Evolutionary conservation across 2,113 vertebrate genomes (phyloP).

Genomic region (Origma solitaria): DNA sequence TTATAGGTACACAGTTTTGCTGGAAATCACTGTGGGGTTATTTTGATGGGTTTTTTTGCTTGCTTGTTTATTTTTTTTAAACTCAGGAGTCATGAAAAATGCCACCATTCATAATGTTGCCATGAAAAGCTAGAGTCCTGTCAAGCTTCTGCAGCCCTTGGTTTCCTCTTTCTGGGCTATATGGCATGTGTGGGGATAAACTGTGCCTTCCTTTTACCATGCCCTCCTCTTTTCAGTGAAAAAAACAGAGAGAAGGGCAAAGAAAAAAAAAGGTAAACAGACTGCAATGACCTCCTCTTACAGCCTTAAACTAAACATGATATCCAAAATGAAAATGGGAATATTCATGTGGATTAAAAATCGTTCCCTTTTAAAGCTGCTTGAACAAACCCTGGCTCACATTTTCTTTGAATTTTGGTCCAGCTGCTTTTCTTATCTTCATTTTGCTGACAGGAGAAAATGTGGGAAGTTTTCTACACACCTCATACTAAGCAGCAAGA

Average conservation of each 20-base stretch:
- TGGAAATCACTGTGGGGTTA: background rate
- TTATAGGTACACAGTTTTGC: background rate
- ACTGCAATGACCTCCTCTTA: background rate
- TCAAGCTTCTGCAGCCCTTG: background rate
- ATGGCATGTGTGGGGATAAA: fast-evolving
- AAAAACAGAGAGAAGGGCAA: background rate
- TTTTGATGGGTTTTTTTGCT: background rate
- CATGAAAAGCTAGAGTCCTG: background rate
- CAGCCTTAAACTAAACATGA: background rate
- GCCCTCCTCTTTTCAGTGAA: background rate
- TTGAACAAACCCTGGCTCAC: background rate
- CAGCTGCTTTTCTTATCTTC: background rate
- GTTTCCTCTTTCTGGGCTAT: background rate
- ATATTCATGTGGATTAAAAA: background rate
- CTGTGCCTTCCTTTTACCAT: background rate
- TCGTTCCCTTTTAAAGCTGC: background rate
- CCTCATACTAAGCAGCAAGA: background rate
- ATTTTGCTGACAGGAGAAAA: background rate
- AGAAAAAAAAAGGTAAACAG: background rate
- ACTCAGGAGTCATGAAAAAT: background rate
- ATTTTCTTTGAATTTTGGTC: background rate
- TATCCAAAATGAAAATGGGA: background rate
- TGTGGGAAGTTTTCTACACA: background rate
- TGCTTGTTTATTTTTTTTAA: background rate
- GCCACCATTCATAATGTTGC: background rate